Evolutionary conservation across 2,888 invertebrate species (phyloP), one percentile per base, ranked within the genome.

Genomic region (Spodoptera exigua): DNA sequence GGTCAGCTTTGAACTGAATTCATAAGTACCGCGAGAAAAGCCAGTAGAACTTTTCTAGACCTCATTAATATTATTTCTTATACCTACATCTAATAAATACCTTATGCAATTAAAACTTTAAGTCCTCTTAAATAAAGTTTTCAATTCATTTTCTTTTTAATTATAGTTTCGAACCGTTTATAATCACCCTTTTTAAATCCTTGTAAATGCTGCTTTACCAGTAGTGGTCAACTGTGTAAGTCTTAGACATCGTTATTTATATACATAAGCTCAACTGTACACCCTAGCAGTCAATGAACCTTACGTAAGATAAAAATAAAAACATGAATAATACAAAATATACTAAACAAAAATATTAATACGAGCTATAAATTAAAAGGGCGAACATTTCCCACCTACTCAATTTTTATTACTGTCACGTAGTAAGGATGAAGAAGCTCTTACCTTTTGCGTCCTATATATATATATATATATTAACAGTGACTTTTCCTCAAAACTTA

Each of bases 11-110:
- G 9, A 27, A 9, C 27, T 41, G 12, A 46, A 7, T 18, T 21
- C 1, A n/a, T 32, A 32, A 7, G 5, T 40, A 36, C 16, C 9
- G 35, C 9, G 35, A 40, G 11, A 3, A 3, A 27, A 51, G 44
- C 36, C 48, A 54, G 17, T 16, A 52, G 61, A 69, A 51, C 44
- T 56, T 59, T 11, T 34, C 2, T 27, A 51, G 58, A 69, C 36
- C 32, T 71, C 57, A 57, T 64, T 72, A 68, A 58, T 64, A 61
- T 58, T 64, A 61, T 58, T 64, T 61, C 47, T 46, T 59, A 17
- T 41, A 56, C 27, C 27, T 27, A 27, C 27, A 13, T 61, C 35
- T 56, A 49, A 53, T 53, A 35, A 54, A 48, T 36, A 18, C 58
- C 53, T 53, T 44, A 18, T 27, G 55, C 43, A 72, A 72, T 71